Evolutionary conservation across 1,140 invertebrate species (phyloP).

Genomic region (Anastrepha obliqua): DNA sequence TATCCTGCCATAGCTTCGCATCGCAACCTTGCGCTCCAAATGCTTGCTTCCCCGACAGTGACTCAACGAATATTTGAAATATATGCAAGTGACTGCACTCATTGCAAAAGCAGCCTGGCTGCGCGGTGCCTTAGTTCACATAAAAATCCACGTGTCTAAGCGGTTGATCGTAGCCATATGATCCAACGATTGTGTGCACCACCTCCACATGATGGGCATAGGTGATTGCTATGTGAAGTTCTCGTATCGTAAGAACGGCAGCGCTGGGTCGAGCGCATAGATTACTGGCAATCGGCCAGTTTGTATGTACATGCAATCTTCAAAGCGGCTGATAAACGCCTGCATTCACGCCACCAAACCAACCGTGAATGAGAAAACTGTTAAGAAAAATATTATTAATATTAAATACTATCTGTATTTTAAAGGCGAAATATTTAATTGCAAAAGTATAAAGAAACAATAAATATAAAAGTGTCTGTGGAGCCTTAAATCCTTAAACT

Average conservation of each 20-base stretch:
- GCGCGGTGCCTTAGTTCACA: slow-evolving; percentile 80
- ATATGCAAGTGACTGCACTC: slow-evolving; percentile 75
- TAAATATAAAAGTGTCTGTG: no score
- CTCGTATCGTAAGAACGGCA: slow-evolving; percentile 75
- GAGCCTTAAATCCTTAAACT: no score
- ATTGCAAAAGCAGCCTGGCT: slow-evolving; percentile 80
- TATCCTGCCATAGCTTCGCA: slow-evolving; percentile 63
- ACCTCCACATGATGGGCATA: slow-evolving; percentile 84
- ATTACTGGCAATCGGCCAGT: slow-evolving; percentile 70
- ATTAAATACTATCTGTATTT: neutral
- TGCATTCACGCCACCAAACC: slow-evolving; percentile 66
- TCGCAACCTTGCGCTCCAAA: slow-evolving; percentile 60
- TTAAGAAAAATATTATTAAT: neutral
- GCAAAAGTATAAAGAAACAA: no score
- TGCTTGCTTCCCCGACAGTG: slow-evolving; percentile 61
- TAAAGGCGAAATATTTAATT: no score
- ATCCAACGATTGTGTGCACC: slow-evolving; percentile 83
- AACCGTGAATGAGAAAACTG: slow-evolving; percentile 71
- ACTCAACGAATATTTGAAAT: slow-evolving; percentile 79
- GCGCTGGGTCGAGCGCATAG: slow-evolving; percentile 78
- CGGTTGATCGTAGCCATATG: slow-evolving; percentile 78
- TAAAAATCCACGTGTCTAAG: slow-evolving; percentile 84
- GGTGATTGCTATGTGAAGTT: slow-evolving; percentile 76
- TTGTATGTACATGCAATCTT: slow-evolving; percentile 77
- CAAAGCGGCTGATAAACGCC: slow-evolving; percentile 64